These are phyloP conservation scores for Entelurus aequoreus DNA, from an alignment of 2,113 vertebrate species.

Conservation along the genomic window DNA sequence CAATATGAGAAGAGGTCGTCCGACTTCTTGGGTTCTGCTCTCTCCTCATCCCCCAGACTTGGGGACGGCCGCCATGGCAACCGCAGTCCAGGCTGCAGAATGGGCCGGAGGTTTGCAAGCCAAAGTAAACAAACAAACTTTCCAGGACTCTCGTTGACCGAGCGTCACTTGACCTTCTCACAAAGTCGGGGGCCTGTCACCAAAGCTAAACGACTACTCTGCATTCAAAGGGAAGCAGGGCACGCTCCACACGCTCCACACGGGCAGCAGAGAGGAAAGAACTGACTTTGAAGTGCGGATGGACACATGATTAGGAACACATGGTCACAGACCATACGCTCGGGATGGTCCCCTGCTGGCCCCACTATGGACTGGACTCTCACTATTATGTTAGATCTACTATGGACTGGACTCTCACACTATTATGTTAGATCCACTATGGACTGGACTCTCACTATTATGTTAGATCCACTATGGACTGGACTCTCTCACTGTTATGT, in stretches of 20 bases:
- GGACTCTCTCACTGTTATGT: no score
- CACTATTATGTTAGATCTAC: no score
- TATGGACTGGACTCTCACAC: no score
- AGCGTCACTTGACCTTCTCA: constrained; percentile 4
- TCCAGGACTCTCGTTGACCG: background rate
- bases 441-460: no score
- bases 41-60: constrained; percentile 10
- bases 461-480: no score
- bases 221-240: background rate
- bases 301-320: no score
- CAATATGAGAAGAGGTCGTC: constrained; percentile 40
- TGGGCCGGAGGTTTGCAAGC: constrained; percentile 13
- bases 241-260: no score
- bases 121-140: constrained; percentile 27
- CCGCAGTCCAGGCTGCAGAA: constrained; percentile 26
- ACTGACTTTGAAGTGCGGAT: background rate
- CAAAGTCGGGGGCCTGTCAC: constrained; percentile 10
- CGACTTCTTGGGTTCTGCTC: constrained; percentile 15
- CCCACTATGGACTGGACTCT: no score
- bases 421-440: no score
- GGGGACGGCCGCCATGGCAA: constrained; percentile 41
- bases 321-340: no score
- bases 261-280: background rate
- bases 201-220: background rate
- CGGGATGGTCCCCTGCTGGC: no score